A percentile compares a stretch with the other conserved stretches of the same genome.
phyloP scores from a whole-genome alignment of 1,140 invertebrate species.

The Dolichoris vasculosae region DNA sequence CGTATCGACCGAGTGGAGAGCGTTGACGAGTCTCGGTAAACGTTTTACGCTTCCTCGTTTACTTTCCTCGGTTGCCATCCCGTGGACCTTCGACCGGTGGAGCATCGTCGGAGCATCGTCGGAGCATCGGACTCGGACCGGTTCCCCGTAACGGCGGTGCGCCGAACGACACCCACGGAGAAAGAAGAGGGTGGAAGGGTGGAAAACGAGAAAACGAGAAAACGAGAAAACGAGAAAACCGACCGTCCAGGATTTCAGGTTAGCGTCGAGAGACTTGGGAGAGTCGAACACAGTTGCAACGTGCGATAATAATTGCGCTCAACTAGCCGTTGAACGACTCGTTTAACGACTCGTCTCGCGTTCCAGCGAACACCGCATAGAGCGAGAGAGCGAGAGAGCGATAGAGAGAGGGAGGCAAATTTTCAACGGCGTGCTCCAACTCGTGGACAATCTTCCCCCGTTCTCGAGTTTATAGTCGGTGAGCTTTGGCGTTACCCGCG shows the following conservation, averaged over 20 bases:
- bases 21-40: background rate
- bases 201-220: background rate
- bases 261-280: background rate
- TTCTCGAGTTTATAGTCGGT: constrained; percentile 16
- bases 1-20: background rate
- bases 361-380: background rate
- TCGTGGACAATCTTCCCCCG: background rate
- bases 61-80: background rate
- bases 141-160: background rate
- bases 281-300: background rate
- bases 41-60: background rate
- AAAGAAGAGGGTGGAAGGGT: background rate
- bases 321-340: constrained; percentile 38
- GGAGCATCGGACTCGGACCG: background rate
- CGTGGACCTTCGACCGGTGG: background rate
- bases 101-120: background rate
- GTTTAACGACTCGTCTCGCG: constrained; percentile 26
- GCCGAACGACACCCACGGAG: background rate
- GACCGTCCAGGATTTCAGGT: background rate
- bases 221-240: no score
- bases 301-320: constrained; percentile 48
- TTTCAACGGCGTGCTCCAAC: background rate
- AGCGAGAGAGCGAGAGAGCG: background rate
- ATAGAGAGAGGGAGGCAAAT: background rate
- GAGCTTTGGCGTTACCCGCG: constrained; percentile 1